Evolutionary conservation across 2,888 invertebrate species (phyloP).

Genomic region (Odontomyia ornata): DNA sequence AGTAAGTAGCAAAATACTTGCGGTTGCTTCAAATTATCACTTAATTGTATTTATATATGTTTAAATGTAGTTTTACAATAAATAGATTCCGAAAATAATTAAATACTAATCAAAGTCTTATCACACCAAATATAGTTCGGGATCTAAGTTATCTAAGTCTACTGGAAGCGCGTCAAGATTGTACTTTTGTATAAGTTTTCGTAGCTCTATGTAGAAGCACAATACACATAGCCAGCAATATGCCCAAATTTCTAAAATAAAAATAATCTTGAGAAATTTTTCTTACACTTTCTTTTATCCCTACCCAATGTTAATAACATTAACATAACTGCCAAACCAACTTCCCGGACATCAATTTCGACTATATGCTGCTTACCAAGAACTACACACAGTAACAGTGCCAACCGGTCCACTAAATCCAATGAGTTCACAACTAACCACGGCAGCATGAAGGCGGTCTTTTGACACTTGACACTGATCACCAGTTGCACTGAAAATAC

Average conservation of each 20-base stretch:
- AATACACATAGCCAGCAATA: constrained; percentile 32
- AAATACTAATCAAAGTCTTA: neutral
- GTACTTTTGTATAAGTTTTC: constrained; percentile 10
- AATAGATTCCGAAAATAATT: no score
- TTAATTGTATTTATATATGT: no score
- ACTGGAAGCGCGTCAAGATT: neutral
- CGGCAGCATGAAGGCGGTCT: constrained; percentile 1
- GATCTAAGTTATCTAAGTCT: constrained; percentile 7
- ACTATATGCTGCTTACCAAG: neutral
- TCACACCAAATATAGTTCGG: constrained; percentile 19
- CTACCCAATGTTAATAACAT: constrained; percentile 18
- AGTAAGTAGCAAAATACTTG: no score
- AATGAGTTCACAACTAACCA: constrained; percentile 19
- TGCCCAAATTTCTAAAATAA: constrained; percentile 21
- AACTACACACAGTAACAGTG: neutral
- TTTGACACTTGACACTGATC: constrained; percentile 29
- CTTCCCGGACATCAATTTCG: constrained; percentile 3
- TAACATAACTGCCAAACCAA: constrained; percentile 8
- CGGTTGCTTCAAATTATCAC: no score
- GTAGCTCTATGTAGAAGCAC: constrained; percentile 11
- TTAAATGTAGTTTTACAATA: no score
- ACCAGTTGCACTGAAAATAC: constrained; percentile 23
- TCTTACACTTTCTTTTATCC: neutral
- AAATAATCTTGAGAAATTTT: neutral
- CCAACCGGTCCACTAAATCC: constrained; percentile 13